These are phyloP conservation scores for Cyprinus carpio DNA, from an alignment of 2,113 vertebrate genomes.

Conservation along the genomic window DNA sequence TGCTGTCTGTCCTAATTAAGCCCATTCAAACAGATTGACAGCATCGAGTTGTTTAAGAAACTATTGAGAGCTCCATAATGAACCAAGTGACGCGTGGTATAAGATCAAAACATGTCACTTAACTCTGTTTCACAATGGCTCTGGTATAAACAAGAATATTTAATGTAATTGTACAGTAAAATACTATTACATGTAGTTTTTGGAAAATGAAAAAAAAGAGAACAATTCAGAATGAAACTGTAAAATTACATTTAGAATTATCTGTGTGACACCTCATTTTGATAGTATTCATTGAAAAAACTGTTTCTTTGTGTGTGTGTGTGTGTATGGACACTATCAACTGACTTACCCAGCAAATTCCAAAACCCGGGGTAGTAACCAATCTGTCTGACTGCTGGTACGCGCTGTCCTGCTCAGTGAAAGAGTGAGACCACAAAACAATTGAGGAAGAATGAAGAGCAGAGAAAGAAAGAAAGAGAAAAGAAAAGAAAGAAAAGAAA, in stretches of 20 bases:
- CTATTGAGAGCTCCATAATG: neutral
- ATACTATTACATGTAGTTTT: too few species aligned
- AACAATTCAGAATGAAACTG: too few species aligned
- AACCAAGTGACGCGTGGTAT: too few species aligned
- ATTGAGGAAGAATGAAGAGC: neutral
- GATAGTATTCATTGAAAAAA: too few species aligned
- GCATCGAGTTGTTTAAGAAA: neutral
- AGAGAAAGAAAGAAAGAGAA: neutral
- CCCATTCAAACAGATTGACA: neutral
- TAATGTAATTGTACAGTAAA: too few species aligned
- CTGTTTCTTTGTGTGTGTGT: too few species aligned
- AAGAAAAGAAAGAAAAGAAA: slow-evolving; percentile 6
- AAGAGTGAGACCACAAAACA: neutral
- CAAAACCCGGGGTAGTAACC: neutral
- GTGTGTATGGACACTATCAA: neutral
- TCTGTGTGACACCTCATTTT: too few species aligned
- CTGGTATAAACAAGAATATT: too few species aligned
- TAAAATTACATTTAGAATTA: too few species aligned
- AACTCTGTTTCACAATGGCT: too few species aligned
- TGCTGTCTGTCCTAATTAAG: neutral
- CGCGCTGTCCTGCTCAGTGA: neutral
- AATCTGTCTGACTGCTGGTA: neutral
- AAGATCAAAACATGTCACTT: too few species aligned
- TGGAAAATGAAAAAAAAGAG: too few species aligned
- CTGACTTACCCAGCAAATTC: neutral